These are phyloP conservation scores for Anseranas semipalmata DNA, from an alignment of 2,113 vertebrate genomes.

Conservation along the genomic window DNA sequence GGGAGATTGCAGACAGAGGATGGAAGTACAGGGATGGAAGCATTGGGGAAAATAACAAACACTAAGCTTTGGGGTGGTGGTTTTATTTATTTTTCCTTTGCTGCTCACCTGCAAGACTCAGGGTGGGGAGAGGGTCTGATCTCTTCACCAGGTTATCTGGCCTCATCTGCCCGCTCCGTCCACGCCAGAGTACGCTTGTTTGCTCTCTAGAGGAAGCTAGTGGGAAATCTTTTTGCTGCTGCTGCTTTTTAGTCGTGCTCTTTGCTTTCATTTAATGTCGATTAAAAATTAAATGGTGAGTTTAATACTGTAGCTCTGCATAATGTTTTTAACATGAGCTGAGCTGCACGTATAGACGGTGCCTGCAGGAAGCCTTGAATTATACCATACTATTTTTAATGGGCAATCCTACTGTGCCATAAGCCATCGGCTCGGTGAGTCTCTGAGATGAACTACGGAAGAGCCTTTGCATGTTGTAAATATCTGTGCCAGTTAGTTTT, in stretches of 20 bases:
- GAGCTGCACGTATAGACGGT: neutral
- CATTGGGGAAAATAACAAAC: neutral
- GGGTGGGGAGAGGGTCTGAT: neutral
- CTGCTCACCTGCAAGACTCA: neutral
- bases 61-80: neutral
- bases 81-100: neutral
- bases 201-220: neutral
- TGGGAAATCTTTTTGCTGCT: neutral
- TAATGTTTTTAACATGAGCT: neutral
- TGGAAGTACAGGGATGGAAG: too few relatives aligned
- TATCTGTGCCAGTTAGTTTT: neutral
- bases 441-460: neutral
- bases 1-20: too few relatives aligned
- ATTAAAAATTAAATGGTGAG: neutral
- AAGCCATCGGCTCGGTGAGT: neutral
- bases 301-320: slow-evolving; percentile 1
- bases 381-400: neutral
- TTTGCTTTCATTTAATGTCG: neutral
- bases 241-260: neutral
- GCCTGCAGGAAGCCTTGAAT: slow-evolving; percentile 7
- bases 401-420: neutral
- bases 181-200: neutral
- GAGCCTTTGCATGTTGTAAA: neutral
- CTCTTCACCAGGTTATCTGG: neutral
- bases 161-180: neutral